Evolutionary conservation across 2,888 invertebrate genomes (phyloP).

Genomic region (Campopleginae sp.): DNA sequence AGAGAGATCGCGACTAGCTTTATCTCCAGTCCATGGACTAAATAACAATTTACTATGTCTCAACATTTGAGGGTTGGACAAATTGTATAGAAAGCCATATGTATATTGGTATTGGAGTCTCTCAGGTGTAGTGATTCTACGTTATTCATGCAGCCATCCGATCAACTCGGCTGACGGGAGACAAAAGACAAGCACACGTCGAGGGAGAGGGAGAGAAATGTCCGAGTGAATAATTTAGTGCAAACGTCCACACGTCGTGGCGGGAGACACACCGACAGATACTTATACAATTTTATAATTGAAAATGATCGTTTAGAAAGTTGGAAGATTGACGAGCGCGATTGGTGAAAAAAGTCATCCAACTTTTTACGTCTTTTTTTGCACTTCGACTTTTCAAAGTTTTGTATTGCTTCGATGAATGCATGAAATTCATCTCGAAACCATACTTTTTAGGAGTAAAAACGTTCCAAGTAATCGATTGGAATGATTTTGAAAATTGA

Average conservation of each 20-base stretch:
- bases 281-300: constrained; percentile 40
- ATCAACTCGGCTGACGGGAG: constrained; percentile 37
- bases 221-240: constrained; percentile 48
- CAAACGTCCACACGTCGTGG: constrained; percentile 9
- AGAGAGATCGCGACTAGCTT: background rate
- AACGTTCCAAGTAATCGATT: too few relatives aligned
- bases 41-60: constrained; percentile 63
- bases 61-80: constrained; percentile 30
- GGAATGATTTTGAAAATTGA: too few relatives aligned
- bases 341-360: background rate
- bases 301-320: constrained; percentile 1
- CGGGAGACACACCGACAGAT: constrained; percentile 21
- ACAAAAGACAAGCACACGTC: background rate
- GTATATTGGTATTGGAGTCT: constrained; percentile 6
- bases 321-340: background rate
- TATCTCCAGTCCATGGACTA: constrained; percentile 45
- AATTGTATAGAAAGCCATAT: constrained; percentile 35
- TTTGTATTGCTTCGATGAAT: too few relatives aligned
- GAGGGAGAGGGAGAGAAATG: constrained; percentile 11
- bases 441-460: too few relatives aligned
- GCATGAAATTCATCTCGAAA: too few relatives aligned
- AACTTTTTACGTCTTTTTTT: background rate
- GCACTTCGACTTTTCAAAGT: too few relatives aligned
- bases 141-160: constrained; percentile 43
- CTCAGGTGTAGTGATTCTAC: constrained; percentile 10